These are phyloP conservation scores for Aplodontia rufa DNA, from an alignment of 2,113 vertebrate species.

Conservation along the genomic window DNA sequence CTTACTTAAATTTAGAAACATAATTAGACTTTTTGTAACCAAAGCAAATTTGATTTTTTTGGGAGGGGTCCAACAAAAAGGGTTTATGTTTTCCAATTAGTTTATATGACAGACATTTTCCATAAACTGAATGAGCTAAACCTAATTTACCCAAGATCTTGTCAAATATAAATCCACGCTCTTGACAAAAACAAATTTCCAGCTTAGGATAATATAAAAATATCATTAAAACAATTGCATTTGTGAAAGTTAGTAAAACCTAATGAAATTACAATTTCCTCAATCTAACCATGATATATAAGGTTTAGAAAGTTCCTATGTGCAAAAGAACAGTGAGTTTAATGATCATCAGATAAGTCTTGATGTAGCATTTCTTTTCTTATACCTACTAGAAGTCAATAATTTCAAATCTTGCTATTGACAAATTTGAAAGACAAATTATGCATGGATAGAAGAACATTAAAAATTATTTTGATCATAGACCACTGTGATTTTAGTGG, in stretches of 20 bases:
- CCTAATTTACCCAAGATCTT: not conserved
- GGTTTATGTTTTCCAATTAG: not conserved
- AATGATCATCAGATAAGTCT: not conserved
- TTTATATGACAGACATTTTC: not conserved
- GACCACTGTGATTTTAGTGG: not conserved
- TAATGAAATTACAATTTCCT: not conserved
- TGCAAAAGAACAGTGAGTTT: not conserved
- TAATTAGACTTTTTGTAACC: not conserved
- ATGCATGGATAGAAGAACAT: not conserved
- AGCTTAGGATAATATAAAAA: not conserved
- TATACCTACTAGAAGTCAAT: not conserved
- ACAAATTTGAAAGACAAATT: not conserved
- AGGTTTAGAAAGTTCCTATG: not conserved
- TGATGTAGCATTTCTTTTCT: not conserved
- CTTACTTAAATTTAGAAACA: not conserved
- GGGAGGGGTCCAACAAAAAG: not conserved
- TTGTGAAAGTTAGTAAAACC: not conserved
- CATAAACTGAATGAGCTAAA: not conserved
- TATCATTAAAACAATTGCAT: not conserved
- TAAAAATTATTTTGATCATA: not conserved
- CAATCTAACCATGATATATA: not conserved
- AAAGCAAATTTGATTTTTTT: conserved; percentile 7
- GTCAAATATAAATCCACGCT: not conserved
- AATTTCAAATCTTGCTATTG: not conserved
- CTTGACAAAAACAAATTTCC: not conserved